phyloP scores from a whole-genome alignment of 2,888 invertebrate genomes.

The Athalia circularis region DNA sequence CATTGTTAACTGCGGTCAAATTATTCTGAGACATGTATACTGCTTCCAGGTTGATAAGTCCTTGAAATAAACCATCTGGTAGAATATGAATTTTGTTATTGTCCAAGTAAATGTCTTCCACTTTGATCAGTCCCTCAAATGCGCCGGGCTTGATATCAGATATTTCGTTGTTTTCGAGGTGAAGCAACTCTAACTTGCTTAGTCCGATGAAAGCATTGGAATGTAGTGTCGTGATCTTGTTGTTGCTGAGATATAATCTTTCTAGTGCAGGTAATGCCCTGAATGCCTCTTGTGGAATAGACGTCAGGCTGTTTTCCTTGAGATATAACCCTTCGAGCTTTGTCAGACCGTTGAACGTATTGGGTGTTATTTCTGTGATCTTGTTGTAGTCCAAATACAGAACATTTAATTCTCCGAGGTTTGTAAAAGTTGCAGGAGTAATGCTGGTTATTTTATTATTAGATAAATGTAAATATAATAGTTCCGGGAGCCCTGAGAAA shows the following conservation, averaged over 20 bases:
- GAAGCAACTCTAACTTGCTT: slow-evolving; percentile 66
- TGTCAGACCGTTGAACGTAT: slow-evolving; percentile 61
- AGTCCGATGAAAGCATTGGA: slow-evolving; percentile 72
- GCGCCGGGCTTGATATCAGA: slow-evolving; percentile 56
- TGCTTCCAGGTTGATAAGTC: background rate
- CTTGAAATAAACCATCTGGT: slow-evolving; percentile 5
- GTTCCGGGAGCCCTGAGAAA: slow-evolving; percentile 48
- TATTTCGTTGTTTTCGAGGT: slow-evolving; percentile 70
- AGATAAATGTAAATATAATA: slow-evolving; percentile 68
- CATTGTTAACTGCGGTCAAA: slow-evolving; percentile 9
- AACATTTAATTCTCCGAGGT: slow-evolving; percentile 64
- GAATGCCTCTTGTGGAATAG: slow-evolving; percentile 70
- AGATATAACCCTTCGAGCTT: slow-evolving; percentile 69
- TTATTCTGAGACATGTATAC: slow-evolving; percentile 24
- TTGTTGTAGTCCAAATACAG: slow-evolving; percentile 72
- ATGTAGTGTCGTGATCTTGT: slow-evolving; percentile 69
- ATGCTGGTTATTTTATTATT: slow-evolving; percentile 70
- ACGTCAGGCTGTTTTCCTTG: slow-evolving; percentile 70
- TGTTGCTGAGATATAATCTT: slow-evolving; percentile 70
- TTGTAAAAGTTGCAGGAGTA: slow-evolving; percentile 68
- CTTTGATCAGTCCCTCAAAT: slow-evolving; percentile 48
- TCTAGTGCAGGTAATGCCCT: slow-evolving; percentile 68
- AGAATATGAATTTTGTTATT: slow-evolving; percentile 49
- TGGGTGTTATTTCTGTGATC: slow-evolving; percentile 67
- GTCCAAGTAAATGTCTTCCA: slow-evolving; percentile 48